phyloP scores from a whole-genome alignment of 2,113 vertebrate species.

The Scatophagus argus region DNA sequence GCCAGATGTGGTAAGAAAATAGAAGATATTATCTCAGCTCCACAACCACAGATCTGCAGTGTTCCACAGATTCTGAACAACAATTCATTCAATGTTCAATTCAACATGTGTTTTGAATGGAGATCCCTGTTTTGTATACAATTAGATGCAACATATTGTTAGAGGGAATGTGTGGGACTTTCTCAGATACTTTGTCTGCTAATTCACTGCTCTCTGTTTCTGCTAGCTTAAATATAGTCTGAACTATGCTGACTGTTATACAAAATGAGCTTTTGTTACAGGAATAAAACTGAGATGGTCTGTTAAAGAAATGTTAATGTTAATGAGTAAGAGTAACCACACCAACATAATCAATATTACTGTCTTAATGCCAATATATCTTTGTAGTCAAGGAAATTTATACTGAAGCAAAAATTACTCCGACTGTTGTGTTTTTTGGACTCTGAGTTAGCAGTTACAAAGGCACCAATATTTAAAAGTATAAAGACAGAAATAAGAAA shows the following conservation, averaged over 20 bases:
- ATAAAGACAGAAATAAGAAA: background rate
- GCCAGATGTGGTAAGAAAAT: slow-evolving; percentile 45
- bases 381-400: background rate
- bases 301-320: background rate
- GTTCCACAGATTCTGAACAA: slow-evolving; percentile 9
- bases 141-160: slow-evolving; percentile 14
- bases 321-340: background rate
- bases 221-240: background rate
- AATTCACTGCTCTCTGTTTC: slow-evolving; percentile 1
- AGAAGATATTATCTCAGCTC: slow-evolving; percentile 30
- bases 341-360: background rate
- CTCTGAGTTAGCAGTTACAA: background rate
- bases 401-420: background rate
- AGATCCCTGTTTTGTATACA: slow-evolving; percentile 7
- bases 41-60: background rate
- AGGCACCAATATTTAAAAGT: background rate
- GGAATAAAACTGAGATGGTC: background rate
- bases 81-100: slow-evolving; percentile 35
- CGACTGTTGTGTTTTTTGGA: background rate
- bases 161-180: slow-evolving; percentile 7
- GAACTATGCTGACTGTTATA: background rate
- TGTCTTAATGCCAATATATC: background rate
- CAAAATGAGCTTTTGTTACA: background rate
- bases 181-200: slow-evolving; percentile 8
- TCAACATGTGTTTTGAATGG: slow-evolving; percentile 29